phyloP scores from a whole-genome alignment of 2,113 vertebrate species.

The Pedionomus torquatus region DNA sequence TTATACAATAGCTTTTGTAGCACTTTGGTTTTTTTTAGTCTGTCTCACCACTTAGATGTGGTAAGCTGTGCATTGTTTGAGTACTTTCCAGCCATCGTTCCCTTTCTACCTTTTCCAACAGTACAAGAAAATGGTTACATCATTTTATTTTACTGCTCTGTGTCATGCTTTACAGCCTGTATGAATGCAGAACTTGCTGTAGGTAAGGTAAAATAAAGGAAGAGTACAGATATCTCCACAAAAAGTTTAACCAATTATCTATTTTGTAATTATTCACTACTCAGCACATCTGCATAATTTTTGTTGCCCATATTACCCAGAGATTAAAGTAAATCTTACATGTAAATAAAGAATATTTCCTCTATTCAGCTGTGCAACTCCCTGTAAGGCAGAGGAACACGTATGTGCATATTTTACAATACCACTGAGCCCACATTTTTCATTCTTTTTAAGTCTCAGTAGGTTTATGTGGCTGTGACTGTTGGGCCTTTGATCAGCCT shows the following conservation, averaged over 20 bases:
- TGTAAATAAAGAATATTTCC: neutral
- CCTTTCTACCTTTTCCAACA: neutral
- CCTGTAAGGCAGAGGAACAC: neutral
- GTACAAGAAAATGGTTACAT: neutral
- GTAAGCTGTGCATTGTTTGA: neutral
- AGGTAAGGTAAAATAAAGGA: neutral
- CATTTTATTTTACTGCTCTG: neutral
- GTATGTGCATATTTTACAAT: constrained; percentile 38
- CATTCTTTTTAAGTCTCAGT: constrained; percentile 29
- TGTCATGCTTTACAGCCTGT: neutral
- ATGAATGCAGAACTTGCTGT: neutral
- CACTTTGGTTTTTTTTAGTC: neutral
- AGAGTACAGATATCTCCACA: neutral
- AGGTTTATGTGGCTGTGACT: neutral
- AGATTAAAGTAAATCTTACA: constrained; percentile 9
- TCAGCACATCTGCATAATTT: neutral
- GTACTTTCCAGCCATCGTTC: neutral
- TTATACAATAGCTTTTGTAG: neutral
- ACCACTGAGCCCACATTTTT: neutral
- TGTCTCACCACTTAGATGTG: neutral
- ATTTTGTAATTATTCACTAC: neutral
- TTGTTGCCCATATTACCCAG: neutral
- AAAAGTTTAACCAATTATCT: neutral
- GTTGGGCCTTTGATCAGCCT: constrained; percentile 48
- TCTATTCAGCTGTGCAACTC: neutral